Evolutionary conservation across 1,140 invertebrate genomes (phyloP).

Genomic region (Saxidomus purpurata): DNA sequence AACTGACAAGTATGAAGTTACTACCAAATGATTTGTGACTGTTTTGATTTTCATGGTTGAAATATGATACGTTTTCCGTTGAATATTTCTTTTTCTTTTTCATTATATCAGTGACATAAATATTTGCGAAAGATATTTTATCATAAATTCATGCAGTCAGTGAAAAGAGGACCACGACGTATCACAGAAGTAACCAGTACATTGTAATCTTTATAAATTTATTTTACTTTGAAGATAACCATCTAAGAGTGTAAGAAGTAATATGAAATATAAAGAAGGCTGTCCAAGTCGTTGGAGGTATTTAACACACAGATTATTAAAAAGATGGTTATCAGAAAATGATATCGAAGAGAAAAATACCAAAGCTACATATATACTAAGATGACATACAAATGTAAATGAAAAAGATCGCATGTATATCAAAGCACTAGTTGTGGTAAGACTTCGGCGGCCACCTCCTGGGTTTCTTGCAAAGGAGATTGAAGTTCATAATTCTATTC

Average conservation of each 20-base stretch:
- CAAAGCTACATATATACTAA: background rate
- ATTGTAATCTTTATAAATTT: background rate
- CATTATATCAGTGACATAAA: constrained; percentile 20
- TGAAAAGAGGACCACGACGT: background rate
- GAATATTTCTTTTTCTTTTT: background rate
- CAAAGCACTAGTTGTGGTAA: too few relatives aligned
- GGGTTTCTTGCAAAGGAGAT: too few relatives aligned
- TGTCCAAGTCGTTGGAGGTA: background rate
- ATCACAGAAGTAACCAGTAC: background rate
- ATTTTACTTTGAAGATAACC: background rate
- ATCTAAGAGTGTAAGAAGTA: background rate
- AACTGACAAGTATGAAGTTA: background rate
- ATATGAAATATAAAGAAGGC: background rate
- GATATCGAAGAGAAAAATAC: too few relatives aligned
- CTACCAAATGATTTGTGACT: background rate
- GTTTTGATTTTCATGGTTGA: background rate
- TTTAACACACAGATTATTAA: background rate
- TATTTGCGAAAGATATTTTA: background rate
- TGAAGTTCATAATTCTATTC: too few relatives aligned
- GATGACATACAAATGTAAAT: too few relatives aligned
- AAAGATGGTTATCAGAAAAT: background rate
- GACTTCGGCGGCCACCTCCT: too few relatives aligned
- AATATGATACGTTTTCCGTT: constrained; percentile 5
- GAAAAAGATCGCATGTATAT: too few relatives aligned
- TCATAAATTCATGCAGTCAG: background rate